Evolutionary conservation across 2,113 vertebrate genomes (phyloP), one percentile per base, ranked within the genome.

Genomic region (Phoxinus phoxinus): DNA sequence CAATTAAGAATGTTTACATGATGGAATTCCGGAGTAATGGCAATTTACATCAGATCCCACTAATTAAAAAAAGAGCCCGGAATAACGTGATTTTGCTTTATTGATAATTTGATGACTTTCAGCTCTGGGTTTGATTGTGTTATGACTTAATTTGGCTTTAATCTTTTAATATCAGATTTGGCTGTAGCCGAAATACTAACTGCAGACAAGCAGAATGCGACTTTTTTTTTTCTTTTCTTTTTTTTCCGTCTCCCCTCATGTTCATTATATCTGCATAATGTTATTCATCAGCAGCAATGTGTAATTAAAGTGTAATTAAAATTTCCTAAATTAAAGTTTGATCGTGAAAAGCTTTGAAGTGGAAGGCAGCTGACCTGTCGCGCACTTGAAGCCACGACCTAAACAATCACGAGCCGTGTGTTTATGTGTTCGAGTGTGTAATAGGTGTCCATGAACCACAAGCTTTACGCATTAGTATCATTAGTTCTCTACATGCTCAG

Each of bases 1-100:
- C 89, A 92, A 92, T 93, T 93, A 93, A 87, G 89, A 88, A 71
- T 90, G 88, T 92, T 93, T 92, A 85, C 86, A 79, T 77, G 81
- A 91, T 88, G 85, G 67, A 86, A 92, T 92, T 92, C 79, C 81
- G n/a, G 84, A 87, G 86, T 87, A 91, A 92, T 88, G 89, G 73
- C 75, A 85, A 86, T 90, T 92, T 81, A 89, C 89, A 90, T 88
- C 86, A 85, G 73, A 90, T 89, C 79, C 17, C 37, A 87, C 82
- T 86, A 85, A 89, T 89, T 84, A 90, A 87, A 58, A 76, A 80
- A 87, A n/a, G 84, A 83, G 27, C 4, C 30, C 86, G 32, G 83
- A 46, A 21, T 46, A 35, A 75, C 65, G 51, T 58, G 59, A 44
- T 72, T 86, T 75, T 81, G 63, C 87, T 88, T 41, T 86, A 81